Conservation (phyloP, 2,797 vertebrate genomes). For the Sebastes itinus region DNA sequence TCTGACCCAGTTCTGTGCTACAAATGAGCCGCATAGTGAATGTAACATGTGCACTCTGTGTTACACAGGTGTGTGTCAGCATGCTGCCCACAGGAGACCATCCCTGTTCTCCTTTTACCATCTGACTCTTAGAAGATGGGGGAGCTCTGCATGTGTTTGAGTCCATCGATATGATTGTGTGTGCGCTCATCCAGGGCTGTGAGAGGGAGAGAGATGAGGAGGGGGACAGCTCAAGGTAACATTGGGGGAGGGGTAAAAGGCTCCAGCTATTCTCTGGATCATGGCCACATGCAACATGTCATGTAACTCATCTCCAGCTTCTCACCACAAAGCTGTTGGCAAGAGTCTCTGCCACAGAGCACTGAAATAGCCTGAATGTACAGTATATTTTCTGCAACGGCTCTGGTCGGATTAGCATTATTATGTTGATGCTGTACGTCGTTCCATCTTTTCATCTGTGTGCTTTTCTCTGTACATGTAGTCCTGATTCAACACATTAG, state of each 20-base stretch:
- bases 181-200: conserved; percentile 20
- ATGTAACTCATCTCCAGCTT: conserved; percentile 36
- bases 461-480: background rate
- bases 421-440: background rate
- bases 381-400: background rate
- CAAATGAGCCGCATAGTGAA: conserved; percentile 42
- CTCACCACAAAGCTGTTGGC: conserved; percentile 14
- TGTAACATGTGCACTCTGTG: conserved; percentile 29
- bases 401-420: background rate
- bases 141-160: conserved; percentile 16
- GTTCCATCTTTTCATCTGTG: background rate
- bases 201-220: conserved; percentile 1
- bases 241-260: background rate
- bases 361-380: background rate
- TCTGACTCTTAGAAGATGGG: conserved; percentile 46
- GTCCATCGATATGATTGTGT: background rate
- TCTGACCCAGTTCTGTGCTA: conserved; percentile 67
- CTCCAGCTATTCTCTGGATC: conserved; percentile 9
- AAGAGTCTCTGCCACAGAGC: background rate
- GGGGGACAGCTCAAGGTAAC: conserved; percentile 33
- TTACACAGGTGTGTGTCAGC: conserved; percentile 65
- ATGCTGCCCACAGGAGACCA: conserved; percentile 47
- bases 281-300: conserved; percentile 12
- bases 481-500: background rate
- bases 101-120: conserved; percentile 49